Conservation (phyloP, 2,113 vertebrate species). For the Onychorhynchus coronatus region DNA sequence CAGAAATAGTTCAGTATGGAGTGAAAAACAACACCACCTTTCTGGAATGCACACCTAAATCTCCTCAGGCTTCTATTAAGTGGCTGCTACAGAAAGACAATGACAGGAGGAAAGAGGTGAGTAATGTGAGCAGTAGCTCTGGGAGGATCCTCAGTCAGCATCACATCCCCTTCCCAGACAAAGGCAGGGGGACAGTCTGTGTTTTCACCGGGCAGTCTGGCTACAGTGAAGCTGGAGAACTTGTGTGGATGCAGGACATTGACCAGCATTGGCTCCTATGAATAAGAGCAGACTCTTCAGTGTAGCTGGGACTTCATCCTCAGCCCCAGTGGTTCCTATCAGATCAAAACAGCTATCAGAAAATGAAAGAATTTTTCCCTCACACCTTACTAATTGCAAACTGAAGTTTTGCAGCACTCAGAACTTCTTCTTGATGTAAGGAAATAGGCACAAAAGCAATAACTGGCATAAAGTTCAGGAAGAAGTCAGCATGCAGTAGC, state of each 20-base stretch:
- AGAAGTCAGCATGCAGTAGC: constrained; percentile 5
- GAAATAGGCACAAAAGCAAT: constrained; percentile 14
- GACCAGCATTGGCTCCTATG: background rate
- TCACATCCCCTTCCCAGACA: background rate
- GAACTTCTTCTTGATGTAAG: background rate
- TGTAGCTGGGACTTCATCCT: background rate
- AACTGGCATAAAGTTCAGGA: constrained; percentile 9
- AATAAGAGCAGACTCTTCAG: background rate
- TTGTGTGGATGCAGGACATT: background rate
- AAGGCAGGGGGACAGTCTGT: fast-evolving
- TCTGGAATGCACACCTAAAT: constrained; percentile 92
- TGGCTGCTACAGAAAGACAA: constrained; percentile 96
- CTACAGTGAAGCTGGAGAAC: background rate
- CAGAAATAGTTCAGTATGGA: constrained; percentile 91
- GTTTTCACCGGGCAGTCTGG: background rate
- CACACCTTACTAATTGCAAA: background rate
- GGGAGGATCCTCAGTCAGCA: background rate
- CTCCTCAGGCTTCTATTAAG: constrained; percentile 91
- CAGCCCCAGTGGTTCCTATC: background rate
- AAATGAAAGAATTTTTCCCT: background rate
- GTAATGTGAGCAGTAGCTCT: background rate
- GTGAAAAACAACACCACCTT: constrained; percentile 98
- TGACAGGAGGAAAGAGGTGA: constrained; percentile 96
- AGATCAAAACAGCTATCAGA: background rate
- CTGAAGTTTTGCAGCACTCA: background rate